These are phyloP conservation scores for Noctua pronuba DNA, from an alignment of 2,888 invertebrate species.

Conservation along the genomic window DNA sequence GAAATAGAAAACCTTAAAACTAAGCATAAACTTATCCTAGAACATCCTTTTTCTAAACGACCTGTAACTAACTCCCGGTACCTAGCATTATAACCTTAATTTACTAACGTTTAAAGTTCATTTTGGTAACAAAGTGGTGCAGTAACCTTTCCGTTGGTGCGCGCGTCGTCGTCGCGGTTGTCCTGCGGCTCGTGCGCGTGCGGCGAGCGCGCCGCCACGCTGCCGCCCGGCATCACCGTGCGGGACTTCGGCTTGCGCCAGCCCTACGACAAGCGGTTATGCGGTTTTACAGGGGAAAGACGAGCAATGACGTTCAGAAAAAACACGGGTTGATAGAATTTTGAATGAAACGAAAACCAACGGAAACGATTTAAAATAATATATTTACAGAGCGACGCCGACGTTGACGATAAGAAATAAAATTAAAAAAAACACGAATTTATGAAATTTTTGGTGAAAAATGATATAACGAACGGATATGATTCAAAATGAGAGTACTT, in stretches of 20 bases:
- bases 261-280: slow-evolving; percentile 86
- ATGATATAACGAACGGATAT: background rate
- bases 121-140: slow-evolving; percentile 12
- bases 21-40: background rate
- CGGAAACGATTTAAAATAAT: background rate
- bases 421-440: background rate
- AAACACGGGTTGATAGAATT: slow-evolving; percentile 17
- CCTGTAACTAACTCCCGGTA: background rate
- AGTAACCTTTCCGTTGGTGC: slow-evolving; percentile 81
- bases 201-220: slow-evolving; percentile 80
- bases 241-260: slow-evolving; percentile 95
- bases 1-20: background rate
- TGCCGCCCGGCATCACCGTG: slow-evolving; percentile 92
- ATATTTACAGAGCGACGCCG: background rate
- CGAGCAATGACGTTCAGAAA: background rate
- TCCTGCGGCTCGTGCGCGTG: slow-evolving; percentile 77
- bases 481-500: background rate
- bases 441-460: background rate
- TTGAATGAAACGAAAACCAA: background rate
- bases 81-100: background rate
- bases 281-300: slow-evolving; percentile 11
- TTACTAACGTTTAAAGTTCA: background rate
- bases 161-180: slow-evolving; percentile 76
- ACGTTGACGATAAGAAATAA: background rate
- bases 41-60: background rate